Evolutionary conservation across 2,113 vertebrate genomes (phyloP).

Genomic region (Rhynchopsitta pachyrhyncha): DNA sequence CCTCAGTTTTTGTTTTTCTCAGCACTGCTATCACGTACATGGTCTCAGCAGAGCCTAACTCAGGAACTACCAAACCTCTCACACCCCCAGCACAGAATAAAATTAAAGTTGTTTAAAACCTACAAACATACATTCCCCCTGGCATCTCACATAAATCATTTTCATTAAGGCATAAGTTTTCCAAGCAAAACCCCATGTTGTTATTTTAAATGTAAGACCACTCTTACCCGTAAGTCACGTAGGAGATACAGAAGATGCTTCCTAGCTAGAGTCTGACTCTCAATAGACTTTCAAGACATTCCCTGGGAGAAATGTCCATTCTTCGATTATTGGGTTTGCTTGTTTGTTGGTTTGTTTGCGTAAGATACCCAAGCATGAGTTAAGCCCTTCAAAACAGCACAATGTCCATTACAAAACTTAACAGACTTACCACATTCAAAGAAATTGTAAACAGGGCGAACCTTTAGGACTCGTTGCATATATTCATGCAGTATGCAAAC

Average conservation of each 20-base stretch:
- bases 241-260: background rate
- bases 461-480: constrained; percentile 99
- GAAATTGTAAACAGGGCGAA: constrained; percentile 99
- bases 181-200: background rate
- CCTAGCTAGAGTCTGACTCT: background rate
- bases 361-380: background rate
- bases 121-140: background rate
- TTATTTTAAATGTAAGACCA: background rate
- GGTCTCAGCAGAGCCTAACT: background rate
- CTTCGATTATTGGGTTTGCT: background rate
- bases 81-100: background rate
- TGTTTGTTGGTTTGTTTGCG: background rate
- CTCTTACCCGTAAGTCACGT: background rate
- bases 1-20: background rate
- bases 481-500: constrained; percentile 99
- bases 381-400: background rate
- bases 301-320: background rate
- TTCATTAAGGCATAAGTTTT: background rate
- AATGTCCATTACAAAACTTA: background rate
- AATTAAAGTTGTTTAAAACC: background rate
- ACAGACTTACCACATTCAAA: constrained; percentile 98
- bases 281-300: background rate
- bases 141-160: background rate
- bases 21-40: background rate
- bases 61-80: background rate